These are phyloP conservation scores for Xestia rhomboidea DNA, from an alignment of 2,888 invertebrate genomes.

Conservation along the genomic window DNA sequence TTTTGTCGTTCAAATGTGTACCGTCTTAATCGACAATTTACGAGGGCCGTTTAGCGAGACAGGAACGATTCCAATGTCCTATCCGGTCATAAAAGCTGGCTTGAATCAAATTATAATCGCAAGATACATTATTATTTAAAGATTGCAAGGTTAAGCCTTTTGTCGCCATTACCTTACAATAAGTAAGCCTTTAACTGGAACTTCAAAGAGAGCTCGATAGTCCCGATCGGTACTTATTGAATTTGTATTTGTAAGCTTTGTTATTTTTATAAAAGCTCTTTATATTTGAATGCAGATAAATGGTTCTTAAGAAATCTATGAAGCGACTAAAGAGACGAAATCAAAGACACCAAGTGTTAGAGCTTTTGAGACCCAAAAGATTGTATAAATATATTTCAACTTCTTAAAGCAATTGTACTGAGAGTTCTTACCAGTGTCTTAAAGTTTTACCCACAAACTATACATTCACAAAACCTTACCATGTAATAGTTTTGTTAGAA, in stretches of 20 bases:
- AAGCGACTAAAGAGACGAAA: background rate
- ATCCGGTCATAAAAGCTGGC: slow-evolving; percentile 76
- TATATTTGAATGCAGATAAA: background rate
- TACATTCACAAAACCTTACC: background rate
- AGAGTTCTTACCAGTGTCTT: background rate
- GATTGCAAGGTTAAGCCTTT: slow-evolving; percentile 65
- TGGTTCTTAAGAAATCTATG: slow-evolving; percentile 3
- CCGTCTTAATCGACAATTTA: slow-evolving; percentile 86
- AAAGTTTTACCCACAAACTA: background rate
- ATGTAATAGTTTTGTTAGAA: slow-evolving; percentile 13
- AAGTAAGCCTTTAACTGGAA: slow-evolving; percentile 52
- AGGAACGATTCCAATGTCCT: slow-evolving; percentile 71
- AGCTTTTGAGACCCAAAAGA: background rate
- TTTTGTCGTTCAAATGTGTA: slow-evolving; percentile 83
- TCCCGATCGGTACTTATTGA: slow-evolving; percentile 37
- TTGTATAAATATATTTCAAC: background rate
- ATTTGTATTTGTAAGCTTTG: slow-evolving; percentile 34
- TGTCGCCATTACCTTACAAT: slow-evolving; percentile 63
- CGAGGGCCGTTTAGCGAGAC: slow-evolving; percentile 78
- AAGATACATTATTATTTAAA: slow-evolving; percentile 76
- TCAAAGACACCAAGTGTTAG: too few species aligned
- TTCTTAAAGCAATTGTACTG: background rate
- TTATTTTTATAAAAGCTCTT: slow-evolving; percentile 30
- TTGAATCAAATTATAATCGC: slow-evolving; percentile 77
- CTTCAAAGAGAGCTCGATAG: slow-evolving; percentile 43